A percentile compares a stretch with the other conserved stretches of the same genome.
phyloP scores from a whole-genome alignment of 2,888 invertebrate genomes.

The Eremobia ochroleuca region DNA sequence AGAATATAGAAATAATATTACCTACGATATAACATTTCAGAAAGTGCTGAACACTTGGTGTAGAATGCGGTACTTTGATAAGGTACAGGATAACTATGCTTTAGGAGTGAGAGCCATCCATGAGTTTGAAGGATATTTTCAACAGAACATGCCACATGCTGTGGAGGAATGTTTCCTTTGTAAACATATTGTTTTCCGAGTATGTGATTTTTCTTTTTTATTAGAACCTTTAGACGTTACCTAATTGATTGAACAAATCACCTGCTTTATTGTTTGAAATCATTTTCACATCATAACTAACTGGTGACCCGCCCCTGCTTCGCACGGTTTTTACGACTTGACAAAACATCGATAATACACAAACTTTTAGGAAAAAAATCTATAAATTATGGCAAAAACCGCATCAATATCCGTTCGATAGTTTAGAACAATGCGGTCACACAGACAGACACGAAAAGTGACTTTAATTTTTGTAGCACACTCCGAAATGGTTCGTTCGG shows the following conservation, averaged over 20 bases:
- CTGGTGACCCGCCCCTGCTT: background rate
- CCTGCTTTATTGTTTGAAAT: background rate
- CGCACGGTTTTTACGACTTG: background rate
- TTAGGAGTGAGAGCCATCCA: constrained; percentile 85
- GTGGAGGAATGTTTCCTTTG: constrained; percentile 86
- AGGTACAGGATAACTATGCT: constrained; percentile 81
- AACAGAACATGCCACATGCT: constrained; percentile 83
- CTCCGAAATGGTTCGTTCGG: too few species aligned
- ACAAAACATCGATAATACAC: background rate
- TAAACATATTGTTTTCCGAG: constrained; percentile 86
- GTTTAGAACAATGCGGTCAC: background rate
- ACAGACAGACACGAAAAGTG: background rate
- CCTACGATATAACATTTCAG: constrained; percentile 74
- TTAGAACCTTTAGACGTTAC: background rate
- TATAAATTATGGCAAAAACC: background rate
- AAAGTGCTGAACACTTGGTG: constrained; percentile 85
- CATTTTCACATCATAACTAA: background rate
- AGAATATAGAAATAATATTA: background rate
- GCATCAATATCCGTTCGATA: background rate
- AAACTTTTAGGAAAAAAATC: background rate
- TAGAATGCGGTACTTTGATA: constrained; percentile 83
- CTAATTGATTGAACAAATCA: background rate
- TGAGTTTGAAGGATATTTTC: constrained; percentile 87
- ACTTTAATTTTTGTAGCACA: background rate
- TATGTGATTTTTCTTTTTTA: constrained; percentile 68